These are phyloP conservation scores for Sinocyclocheilus rhinocerous DNA, from an alignment of 2,113 vertebrate genomes.

Conservation along the genomic window DNA sequence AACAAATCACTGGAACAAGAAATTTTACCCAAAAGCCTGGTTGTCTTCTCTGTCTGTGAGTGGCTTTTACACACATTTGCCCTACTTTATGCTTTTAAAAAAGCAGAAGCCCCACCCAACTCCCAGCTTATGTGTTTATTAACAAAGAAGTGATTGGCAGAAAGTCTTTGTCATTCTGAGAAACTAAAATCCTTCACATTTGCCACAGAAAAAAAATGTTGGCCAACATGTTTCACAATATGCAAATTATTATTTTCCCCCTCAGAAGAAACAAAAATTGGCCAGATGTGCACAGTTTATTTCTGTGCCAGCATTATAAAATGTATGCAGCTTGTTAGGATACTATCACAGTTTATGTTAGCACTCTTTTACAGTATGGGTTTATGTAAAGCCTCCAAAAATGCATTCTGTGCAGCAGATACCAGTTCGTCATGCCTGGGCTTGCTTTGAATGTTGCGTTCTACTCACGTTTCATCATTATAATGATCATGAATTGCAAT, in stretches of 20 bases:
- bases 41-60: background rate
- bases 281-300: background rate
- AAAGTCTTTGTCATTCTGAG: background rate
- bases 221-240: background rate
- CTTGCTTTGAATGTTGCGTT: background rate
- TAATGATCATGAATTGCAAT: background rate
- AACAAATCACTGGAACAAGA: background rate
- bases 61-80: background rate
- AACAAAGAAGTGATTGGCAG: conserved; percentile 21
- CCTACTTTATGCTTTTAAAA: background rate
- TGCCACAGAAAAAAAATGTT: background rate
- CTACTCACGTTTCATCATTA: background rate
- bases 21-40: background rate
- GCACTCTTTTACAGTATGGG: background rate
- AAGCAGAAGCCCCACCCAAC: background rate
- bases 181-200: background rate
- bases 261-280: background rate
- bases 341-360: background rate
- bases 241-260: background rate
- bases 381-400: background rate
- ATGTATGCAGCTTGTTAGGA: background rate
- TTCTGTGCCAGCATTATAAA: background rate
- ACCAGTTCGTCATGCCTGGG: background rate
- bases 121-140: background rate
- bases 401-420: background rate